Evolutionary conservation across 2,888 invertebrate genomes (phyloP), one percentile per base, ranked within the genome.

Genomic region (Torymus auratus): DNA sequence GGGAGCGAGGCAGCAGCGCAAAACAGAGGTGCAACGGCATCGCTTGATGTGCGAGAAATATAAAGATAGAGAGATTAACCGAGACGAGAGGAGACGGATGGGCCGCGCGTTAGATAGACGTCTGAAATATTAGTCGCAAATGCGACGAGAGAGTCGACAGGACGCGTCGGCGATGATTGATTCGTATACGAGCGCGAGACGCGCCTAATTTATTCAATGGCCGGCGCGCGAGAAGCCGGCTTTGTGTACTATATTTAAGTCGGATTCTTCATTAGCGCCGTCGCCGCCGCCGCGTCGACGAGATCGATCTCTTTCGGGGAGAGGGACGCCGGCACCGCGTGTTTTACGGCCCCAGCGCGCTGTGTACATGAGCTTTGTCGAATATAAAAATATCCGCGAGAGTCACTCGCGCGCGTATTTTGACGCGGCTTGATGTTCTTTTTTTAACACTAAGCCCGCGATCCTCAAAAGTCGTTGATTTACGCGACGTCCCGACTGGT

Each of bases 171-270:
- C 20, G 56, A 78, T 88, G 87, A 88, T 88, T 85, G 87, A 88
- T 88, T 85, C 83, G 84, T 84, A 82, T 84, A 82, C 84, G 86
- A 86, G 41, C 41, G 41, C 41, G 41, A 84, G 84, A 84, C 84
- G 83, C 78, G 82, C 55, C 80, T 85, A 83, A 84, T 86, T 86
- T 86, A 87, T 86, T 86, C 83, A 83, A 85, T 84, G 83, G 7
- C 41, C 7, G 3, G 20, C 62, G 52, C 23, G 80, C 7, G 5
- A 41, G 41, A 41, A 83, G 55, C 83, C 79, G 82, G 77, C 65
- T 81, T 41, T 41, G 41, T 64, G 78, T 65, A 80, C 82, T 84
- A 83, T 84, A 87, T 86, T 85, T 87, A 83, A 83, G 81, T 23
- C 23, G 23, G 17, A 62, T 72, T 17, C 70, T 74, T 78, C 61